Evolutionary conservation across 2,888 invertebrate genomes (phyloP), one percentile per base, ranked within the genome.

Genomic region (Congeria kusceri): DNA sequence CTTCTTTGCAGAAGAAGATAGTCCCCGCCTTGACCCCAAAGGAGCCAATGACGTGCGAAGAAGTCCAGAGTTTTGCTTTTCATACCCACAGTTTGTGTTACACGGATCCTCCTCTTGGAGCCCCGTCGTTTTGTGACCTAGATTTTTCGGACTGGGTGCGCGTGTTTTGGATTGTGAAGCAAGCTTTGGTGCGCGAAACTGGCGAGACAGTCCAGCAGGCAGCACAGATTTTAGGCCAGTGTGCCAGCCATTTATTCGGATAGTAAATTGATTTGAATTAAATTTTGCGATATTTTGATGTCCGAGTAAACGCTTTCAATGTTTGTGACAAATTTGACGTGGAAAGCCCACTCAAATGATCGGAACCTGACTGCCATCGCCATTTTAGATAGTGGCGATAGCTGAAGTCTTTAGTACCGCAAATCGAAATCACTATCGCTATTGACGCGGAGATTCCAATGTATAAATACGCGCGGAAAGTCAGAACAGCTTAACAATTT

Each of bases 81-180:
- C 39, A 67, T 25, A 70, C 78, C n/a, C 78, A 79, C 28, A 25
- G 63, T 11, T 29, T 18, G 25, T 79, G 78, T 39, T 79, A 79
- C 57, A 69, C 58, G 7, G 56, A 66, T 15, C 66, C 74, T 13
- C 56, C 61, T 20, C 18, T 20, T n/a, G 78, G 74, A 0, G 25
- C 64, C 47, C 74, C 73, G n/a, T 56, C 69, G 25, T 74, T 79
- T 25, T 79, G 78, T 25, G 66, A 73, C 9, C 70, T 79, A 3
- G 65, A 62, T 2, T 65, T 66, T 23, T 23, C 59, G 13, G 78
- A 79, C 25, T 70, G 69, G 73, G 27, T 69, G 1, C 59, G 57
- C 23, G 61, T 79, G 2, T 32, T 67, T 9, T 79, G 78, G 78
- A 79, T 70, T 1, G 58, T 74, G 15, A 79, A 79, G 32, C 57